A percentile compares a stretch with the other conserved stretches of the same genome.
These are phyloP conservation scores for Amblyopsis rosae DNA, from an alignment of 2,113 vertebrate species.

Conservation along the genomic window DNA sequence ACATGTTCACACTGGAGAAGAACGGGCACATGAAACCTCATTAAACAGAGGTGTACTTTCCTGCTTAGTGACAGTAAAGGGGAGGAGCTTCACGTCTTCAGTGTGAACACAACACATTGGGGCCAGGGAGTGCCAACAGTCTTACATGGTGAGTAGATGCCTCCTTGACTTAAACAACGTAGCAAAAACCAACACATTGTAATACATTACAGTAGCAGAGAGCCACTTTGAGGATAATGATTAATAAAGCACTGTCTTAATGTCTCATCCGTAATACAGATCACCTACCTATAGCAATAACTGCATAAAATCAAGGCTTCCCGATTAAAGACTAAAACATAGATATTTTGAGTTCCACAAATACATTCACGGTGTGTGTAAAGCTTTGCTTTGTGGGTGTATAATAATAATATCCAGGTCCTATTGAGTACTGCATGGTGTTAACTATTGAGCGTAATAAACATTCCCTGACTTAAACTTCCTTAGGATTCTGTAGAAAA, in stretches of 20 bases:
- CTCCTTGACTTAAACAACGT: slow-evolving; percentile 83
- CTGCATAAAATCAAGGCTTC: slow-evolving; percentile 39
- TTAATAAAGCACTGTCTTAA: slow-evolving; percentile 57
- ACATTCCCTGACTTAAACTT: slow-evolving; percentile 62
- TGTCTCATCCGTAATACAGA: slow-evolving; percentile 43
- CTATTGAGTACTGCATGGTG: slow-evolving; percentile 41
- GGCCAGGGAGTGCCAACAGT: slow-evolving; percentile 73
- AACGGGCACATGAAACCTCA: too few relatives aligned
- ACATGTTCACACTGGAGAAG: too few relatives aligned
- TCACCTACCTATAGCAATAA: slow-evolving; percentile 40
- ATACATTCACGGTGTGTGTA: slow-evolving; percentile 75
- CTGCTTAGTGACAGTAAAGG: too few relatives aligned
- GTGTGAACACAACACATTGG: background rate
- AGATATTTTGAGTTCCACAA: slow-evolving; percentile 39
- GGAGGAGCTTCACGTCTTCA: too few relatives aligned
- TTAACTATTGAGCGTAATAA: slow-evolving; percentile 34
- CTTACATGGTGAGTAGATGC: slow-evolving; percentile 82
- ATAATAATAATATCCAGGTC: slow-evolving; percentile 26
- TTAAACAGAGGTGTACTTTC: too few relatives aligned
- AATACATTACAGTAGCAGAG: slow-evolving; percentile 41
- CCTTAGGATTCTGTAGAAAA: slow-evolving; percentile 53
- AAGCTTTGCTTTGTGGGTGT: slow-evolving; percentile 69
- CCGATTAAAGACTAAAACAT: slow-evolving; percentile 12
- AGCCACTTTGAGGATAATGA: slow-evolving; percentile 45
- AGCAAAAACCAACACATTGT: slow-evolving; percentile 46